Percentiles rank a stretch among this genome's conserved stretches.
Evolutionary conservation across 2,113 vertebrate genomes (phyloP).

Genomic region (Phycodurus eques): DNA sequence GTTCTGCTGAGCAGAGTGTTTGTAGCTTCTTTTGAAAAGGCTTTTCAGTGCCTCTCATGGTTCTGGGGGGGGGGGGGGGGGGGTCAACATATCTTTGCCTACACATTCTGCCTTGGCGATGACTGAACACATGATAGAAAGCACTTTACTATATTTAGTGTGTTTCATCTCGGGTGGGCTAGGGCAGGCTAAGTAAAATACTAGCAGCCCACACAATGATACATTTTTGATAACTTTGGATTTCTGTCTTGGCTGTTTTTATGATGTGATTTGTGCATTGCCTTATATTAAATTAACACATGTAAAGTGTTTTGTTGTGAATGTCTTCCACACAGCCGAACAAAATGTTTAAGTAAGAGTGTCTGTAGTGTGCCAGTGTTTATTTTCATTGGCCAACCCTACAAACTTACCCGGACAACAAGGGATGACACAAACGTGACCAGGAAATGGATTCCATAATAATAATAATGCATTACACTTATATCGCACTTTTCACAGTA

Average conservation of each 20-base stretch:
- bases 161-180: constrained; percentile 11
- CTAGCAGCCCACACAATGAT: constrained; percentile 8
- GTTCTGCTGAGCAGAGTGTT: constrained; percentile 15
- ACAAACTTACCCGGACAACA: background rate
- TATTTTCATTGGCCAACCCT: background rate
- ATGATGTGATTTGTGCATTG: constrained; percentile 48
- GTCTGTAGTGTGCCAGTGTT: too few relatives aligned
- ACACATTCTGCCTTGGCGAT: constrained; percentile 31
- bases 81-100: constrained; percentile 16
- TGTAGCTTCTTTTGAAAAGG: constrained; percentile 5
- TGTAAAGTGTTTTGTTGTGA: constrained; percentile 11
- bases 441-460: background rate
- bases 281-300: constrained; percentile 56
- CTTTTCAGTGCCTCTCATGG: constrained; percentile 36
- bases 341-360: too few relatives aligned
- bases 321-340: background rate
- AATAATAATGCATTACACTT: too few relatives aligned
- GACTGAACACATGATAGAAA: constrained; percentile 30
- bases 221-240: constrained; percentile 49
- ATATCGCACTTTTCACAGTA: too few relatives aligned
- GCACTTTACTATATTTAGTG: constrained; percentile 62
- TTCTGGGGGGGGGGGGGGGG: background rate
- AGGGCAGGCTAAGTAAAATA: constrained; percentile 11
- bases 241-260: constrained; percentile 49
- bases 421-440: background rate